Base-by-base conservation (phyloP, 2,888 invertebrate species). In the Ariolimax columbianus region DNA sequence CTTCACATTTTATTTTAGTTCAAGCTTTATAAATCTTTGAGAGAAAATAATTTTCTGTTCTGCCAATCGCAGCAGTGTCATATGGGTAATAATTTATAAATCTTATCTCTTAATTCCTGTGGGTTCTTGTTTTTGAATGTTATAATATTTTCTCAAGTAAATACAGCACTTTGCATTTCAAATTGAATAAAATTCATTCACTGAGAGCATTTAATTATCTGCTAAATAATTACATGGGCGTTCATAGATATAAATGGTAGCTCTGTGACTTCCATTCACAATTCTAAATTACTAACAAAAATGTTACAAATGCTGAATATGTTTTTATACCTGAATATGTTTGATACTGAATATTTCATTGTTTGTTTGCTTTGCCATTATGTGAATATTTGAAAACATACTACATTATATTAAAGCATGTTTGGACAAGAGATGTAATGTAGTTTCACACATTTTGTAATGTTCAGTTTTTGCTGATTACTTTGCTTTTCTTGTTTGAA, bases 401-500 rank as follows among this genome's bases (percentile, higher is more conserved):
- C 26, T 38, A 11, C 19, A 72, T 72, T 72, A 40, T 72, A 72
- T 72, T 72, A 72, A 72, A 72, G 40, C n/a, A 40, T 40, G 38
- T 70, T 72, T 40, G n/a, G 40, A 40, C 40, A 72, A 72, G 68
- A 38, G 40, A n/a, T 40, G 66, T 66, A 33, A 11, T 33, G 33
- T 66, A 40, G 26, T 26, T 19, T 30, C 17, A 38, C n/a, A 23
- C 4, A 11, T 38, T 26, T 30, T 72, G 9, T 26, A 23, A 23
- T 72, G 72, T 38, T 38, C 1, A 26, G 17, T 23, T 40, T 11
- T 72, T 40, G 26, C 40, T 72, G 0, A 38, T 72, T 40, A 40
- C 14, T 26, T 40, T 38, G 7, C 40, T 40, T 23, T 72, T 72
- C 40, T 23, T 72, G 40, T 26, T 72, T n/a, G n/a, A 63, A 26